These are phyloP conservation scores for Acanthosepion esculentum DNA, from an alignment of 2,888 invertebrate species.

Conservation along the genomic window DNA sequence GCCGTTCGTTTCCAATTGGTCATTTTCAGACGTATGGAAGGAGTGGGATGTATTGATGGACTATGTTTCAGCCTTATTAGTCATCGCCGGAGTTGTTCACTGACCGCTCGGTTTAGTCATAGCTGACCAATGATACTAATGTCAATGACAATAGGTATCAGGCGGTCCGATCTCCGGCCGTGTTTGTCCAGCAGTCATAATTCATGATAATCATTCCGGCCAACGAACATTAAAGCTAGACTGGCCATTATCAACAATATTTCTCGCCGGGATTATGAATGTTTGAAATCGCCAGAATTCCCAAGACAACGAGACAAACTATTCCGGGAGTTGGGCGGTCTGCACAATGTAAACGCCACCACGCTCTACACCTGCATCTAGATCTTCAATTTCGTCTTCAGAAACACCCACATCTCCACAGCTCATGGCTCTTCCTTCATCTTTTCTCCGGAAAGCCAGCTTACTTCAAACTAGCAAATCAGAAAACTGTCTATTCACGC, in stretches of 20 bases:
- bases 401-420: background rate
- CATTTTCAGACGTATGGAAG: background rate
- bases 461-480: background rate
- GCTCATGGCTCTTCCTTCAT: background rate
- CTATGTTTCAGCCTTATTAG: background rate
- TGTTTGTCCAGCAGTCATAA: slow-evolving; percentile 8
- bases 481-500: background rate
- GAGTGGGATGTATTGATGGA: background rate
- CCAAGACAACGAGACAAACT: background rate
- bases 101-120: slow-evolving; percentile 16
- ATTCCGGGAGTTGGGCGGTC: background rate
- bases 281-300: background rate
- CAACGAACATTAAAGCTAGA: background rate
- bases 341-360: background rate
- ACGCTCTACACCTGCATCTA: background rate
- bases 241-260: background rate
- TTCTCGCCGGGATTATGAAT: background rate
- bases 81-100: background rate
- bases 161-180: background rate
- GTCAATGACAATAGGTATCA: slow-evolving; percentile 10
- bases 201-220: slow-evolving; percentile 1
- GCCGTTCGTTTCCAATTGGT: background rate
- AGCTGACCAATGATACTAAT: slow-evolving; percentile 33
- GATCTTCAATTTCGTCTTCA: background rate
- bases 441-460: background rate